Evolutionary conservation across 2,797 vertebrate genomes (phyloP).

Genomic region (Natrix natrix): DNA sequence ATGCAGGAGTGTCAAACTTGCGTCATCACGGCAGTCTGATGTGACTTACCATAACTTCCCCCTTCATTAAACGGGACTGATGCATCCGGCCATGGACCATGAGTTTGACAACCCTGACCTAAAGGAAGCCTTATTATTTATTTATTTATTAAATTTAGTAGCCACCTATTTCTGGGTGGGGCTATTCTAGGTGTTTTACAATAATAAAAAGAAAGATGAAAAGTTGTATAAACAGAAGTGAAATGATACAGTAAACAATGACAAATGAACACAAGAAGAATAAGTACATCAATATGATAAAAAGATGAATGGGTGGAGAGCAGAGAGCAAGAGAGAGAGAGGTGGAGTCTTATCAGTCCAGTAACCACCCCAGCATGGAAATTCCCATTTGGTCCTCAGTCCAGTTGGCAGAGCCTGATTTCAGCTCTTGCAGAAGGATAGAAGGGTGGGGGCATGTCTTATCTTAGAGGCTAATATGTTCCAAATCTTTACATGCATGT

Average conservation of each 20-base stretch:
- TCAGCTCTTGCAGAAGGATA: too few species aligned
- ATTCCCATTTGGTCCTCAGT: background rate
- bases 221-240: background rate
- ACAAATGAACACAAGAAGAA: background rate
- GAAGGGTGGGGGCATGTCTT: too few species aligned
- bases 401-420: too few species aligned
- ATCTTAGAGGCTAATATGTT: too few species aligned
- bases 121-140: background rate
- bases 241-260: background rate
- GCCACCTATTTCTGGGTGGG: background rate
- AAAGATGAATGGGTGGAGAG: background rate
- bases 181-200: background rate
- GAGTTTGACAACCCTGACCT: background rate
- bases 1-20: too few species aligned
- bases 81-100: too few species aligned
- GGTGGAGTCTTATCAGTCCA: background rate
- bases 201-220: background rate
- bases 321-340: background rate
- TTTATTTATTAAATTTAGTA: background rate
- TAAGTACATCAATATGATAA: background rate
- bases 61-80: too few species aligned
- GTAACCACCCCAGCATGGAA: background rate
- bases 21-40: too few species aligned
- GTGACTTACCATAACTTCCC: too few species aligned
- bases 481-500: too few species aligned